Evolutionary conservation across 2,888 invertebrate genomes (phyloP).

Genomic region (Eristalis tenax): DNA sequence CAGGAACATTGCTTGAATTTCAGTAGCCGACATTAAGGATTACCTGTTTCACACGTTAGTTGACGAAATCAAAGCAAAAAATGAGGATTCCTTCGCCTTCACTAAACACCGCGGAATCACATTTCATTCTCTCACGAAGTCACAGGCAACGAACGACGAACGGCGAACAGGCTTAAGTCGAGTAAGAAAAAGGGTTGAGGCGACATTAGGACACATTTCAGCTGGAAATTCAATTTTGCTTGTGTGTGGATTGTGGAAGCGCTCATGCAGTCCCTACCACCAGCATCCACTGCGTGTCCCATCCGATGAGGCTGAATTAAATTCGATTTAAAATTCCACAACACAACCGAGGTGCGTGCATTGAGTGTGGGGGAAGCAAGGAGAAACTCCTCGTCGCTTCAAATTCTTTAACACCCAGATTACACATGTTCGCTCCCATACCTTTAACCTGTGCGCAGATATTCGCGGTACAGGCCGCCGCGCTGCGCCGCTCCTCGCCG

Average conservation of each 20-base stretch:
- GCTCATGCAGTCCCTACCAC: slow-evolving; percentile 43
- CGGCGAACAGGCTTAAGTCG: slow-evolving; percentile 17
- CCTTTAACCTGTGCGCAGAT: slow-evolving; percentile 69
- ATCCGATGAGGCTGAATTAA: slow-evolving; percentile 60
- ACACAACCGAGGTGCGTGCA: slow-evolving; percentile 51
- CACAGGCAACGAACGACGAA: neutral
- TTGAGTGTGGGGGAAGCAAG: neutral
- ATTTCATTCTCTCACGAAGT: slow-evolving; percentile 63
- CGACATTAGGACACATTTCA: slow-evolving; percentile 68
- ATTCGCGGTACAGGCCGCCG: slow-evolving; percentile 43
- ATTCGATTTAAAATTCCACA: slow-evolving; percentile 72
- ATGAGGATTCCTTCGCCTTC: slow-evolving; percentile 43
- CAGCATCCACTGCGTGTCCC: slow-evolving; percentile 16
- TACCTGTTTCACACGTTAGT: slow-evolving; percentile 57
- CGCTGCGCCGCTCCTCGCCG: slow-evolving; percentile 1
- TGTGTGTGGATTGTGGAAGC: slow-evolving; percentile 11
- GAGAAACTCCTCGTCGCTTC: slow-evolving; percentile 45
- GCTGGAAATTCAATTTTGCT: slow-evolving; percentile 48
- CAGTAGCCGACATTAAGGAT: slow-evolving; percentile 33
- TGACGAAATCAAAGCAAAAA: neutral
- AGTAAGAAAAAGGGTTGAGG: slow-evolving; percentile 21
- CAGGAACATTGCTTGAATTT: slow-evolving; percentile 16
- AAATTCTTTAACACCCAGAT: slow-evolving; percentile 71
- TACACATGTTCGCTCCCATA: slow-evolving; percentile 72
- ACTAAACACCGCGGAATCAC: slow-evolving; percentile 41